These are phyloP conservation scores for Rhinichthys klamathensis DNA, from an alignment of 2,113 vertebrate genomes.

Conservation along the genomic window DNA sequence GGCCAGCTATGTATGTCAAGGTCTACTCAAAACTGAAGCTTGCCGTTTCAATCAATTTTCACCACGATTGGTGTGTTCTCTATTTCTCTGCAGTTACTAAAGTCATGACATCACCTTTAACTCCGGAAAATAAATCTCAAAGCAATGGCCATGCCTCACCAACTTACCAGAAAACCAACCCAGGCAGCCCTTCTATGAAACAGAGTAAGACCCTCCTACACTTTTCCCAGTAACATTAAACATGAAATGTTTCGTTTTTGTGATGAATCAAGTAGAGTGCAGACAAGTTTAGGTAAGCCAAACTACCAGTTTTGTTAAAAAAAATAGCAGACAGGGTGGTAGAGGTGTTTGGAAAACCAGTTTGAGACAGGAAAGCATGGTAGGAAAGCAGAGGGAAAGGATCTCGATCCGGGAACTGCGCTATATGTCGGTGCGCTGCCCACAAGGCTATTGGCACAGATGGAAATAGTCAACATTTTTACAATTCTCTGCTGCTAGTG, in stretches of 20 bases:
- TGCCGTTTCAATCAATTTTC: neutral
- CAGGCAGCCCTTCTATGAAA: constrained; percentile 62
- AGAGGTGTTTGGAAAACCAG: neutral
- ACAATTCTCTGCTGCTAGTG: neutral
- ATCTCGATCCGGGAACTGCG: too few relatives aligned
- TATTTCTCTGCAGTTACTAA: constrained; percentile 62
- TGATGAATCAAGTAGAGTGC: too few relatives aligned
- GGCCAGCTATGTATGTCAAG: constrained; percentile 26
- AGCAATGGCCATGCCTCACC: constrained; percentile 71
- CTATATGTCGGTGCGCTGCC: too few relatives aligned
- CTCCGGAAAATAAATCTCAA: constrained; percentile 71
- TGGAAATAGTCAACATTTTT: neutral
- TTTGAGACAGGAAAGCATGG: too few relatives aligned
- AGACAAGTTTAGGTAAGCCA: too few relatives aligned
- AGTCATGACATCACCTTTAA: constrained; percentile 68
- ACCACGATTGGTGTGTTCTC: constrained; percentile 26
- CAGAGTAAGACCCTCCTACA: constrained; percentile 65
- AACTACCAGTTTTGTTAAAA: too few relatives aligned
- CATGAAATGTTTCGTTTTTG: neutral
- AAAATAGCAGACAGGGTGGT: neutral
- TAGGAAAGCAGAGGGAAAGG: too few relatives aligned
- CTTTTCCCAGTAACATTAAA: neutral
- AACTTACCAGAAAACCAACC: constrained; percentile 52
- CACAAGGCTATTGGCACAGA: too few relatives aligned
- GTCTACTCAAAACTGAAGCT: neutral